These are phyloP conservation scores for Agrilus cyanescens DNA, from an alignment of 2,888 invertebrate species.

Conservation along the genomic window DNA sequence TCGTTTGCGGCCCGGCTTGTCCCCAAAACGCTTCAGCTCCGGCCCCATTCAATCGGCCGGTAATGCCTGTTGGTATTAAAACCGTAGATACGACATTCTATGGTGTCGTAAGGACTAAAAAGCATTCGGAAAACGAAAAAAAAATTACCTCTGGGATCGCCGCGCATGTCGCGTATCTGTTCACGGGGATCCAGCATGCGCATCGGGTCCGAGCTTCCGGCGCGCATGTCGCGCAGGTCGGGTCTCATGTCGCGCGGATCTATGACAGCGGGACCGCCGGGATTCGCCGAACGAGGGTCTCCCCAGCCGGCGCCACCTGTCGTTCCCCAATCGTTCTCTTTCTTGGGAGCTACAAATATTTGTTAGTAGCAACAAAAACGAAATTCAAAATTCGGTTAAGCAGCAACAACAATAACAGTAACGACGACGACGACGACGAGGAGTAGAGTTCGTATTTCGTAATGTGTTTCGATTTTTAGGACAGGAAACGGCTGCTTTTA, in stretches of 20 bases:
- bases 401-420: too few relatives aligned
- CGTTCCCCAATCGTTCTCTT: constrained; percentile 42
- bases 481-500: too few relatives aligned
- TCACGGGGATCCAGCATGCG: constrained; percentile 42
- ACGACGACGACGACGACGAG: too few relatives aligned
- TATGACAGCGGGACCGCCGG: constrained; percentile 29
- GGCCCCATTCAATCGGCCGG: constrained; percentile 69
- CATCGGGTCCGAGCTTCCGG: constrained; percentile 39
- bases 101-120: not conserved
- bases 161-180: constrained; percentile 43
- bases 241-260: constrained; percentile 48
- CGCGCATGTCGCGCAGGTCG: constrained; percentile 47
- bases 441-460: too few relatives aligned
- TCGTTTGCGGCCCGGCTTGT: constrained; percentile 39
- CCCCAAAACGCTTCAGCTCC: constrained; percentile 66
- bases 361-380: not conserved
- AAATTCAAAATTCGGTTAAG: not conserved
- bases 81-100: not conserved
- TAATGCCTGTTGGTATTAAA: constrained; percentile 39
- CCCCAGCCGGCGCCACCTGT: constrained; percentile 33
- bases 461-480: too few relatives aligned
- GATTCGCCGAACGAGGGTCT: constrained; percentile 38
- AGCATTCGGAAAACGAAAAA: not conserved
- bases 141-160: constrained; percentile 49
- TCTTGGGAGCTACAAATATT: constrained; percentile 31